These are phyloP conservation scores for Macaria notata DNA, from an alignment of 2,888 invertebrate genomes.

Conservation along the genomic window DNA sequence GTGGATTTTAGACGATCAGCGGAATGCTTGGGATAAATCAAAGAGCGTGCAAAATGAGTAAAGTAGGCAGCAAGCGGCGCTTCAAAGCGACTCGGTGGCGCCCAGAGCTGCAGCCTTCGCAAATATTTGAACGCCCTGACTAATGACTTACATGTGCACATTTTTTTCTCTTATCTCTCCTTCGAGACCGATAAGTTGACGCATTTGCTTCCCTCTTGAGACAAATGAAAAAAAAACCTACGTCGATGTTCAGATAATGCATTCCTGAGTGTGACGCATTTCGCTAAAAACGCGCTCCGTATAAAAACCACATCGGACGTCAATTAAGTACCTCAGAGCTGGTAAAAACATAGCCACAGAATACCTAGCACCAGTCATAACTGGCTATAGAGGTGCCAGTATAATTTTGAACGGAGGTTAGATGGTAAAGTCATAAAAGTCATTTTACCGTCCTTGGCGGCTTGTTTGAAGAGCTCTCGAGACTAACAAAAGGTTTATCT, in stretches of 20 bases:
- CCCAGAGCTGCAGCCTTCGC: constrained; percentile 71
- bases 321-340: constrained; percentile 8
- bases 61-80: constrained; percentile 41
- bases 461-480: constrained; percentile 44
- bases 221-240: constrained; percentile 36
- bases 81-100: constrained; percentile 62
- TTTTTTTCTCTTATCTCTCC: constrained; percentile 45
- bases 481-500: constrained; percentile 44
- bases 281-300: constrained; percentile 4
- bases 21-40: background rate
- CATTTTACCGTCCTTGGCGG: constrained; percentile 29
- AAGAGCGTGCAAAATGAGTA: constrained; percentile 1
- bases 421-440: constrained; percentile 37
- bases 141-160: constrained; percentile 77
- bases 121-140: constrained; percentile 70
- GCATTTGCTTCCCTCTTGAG: constrained; percentile 39
- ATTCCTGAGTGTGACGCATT: constrained; percentile 25
- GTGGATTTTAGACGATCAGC: background rate
- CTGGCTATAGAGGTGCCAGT: constrained; percentile 13
- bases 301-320: constrained; percentile 19
- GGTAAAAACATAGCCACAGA: constrained; percentile 3
- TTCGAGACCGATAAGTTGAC: constrained; percentile 44
- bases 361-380: background rate
- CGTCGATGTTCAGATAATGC: constrained; percentile 19
- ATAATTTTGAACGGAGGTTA: constrained; percentile 10